Base-by-base conservation (phyloP, 1,140 invertebrate genomes). In the Scaptomyza montana region DNA sequence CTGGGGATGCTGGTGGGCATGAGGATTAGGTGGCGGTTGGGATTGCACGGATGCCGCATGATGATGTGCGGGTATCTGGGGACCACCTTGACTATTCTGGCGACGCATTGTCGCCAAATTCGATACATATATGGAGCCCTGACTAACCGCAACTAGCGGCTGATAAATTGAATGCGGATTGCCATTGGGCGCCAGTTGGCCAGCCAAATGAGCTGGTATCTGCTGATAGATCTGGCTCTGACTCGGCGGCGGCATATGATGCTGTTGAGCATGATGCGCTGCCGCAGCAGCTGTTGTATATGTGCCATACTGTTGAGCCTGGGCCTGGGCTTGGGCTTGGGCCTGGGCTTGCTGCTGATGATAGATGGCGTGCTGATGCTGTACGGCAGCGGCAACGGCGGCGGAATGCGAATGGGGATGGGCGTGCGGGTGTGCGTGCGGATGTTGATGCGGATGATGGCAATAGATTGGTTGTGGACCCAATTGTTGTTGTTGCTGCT, bases 111-210 rank as follows among this genome's bases (percentile, higher is more conserved):
- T 92, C 45, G 90, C 90, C 78, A 91, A 54, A 55, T 91, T 91
- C 5, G 90, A 91, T 0, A 91, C 90, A 55, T 92, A 91, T 30
- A 91, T 92, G 8, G 90, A 90, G 9, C 89, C 89, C 67, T 90
- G 86, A 46, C 87, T 92, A 21, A 90, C 85, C n/a, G 90, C 89
- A 28, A 91, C 90, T 21, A 91, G 69, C 10, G 90, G 89, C 61
- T 92, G 90, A 55, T 92, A 92, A 6, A 92, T 92, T n/a, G 90
- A 91, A 50, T 92, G 90, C 21, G 90, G 80, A 77, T 91, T 91
- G 12, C 85, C 85, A 60, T 89, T 91, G 10, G 82, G 72, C 36
- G 82, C 66, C 72, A 90, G 8, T 25, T 90, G 82, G 0, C 78
- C 74, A 10, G 84, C 84, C 60, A 91, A 47, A 43, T 90, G 84